phyloP scores from a whole-genome alignment of 2,797 vertebrate genomes.

The Aselliscus stoliczkanus region DNA sequence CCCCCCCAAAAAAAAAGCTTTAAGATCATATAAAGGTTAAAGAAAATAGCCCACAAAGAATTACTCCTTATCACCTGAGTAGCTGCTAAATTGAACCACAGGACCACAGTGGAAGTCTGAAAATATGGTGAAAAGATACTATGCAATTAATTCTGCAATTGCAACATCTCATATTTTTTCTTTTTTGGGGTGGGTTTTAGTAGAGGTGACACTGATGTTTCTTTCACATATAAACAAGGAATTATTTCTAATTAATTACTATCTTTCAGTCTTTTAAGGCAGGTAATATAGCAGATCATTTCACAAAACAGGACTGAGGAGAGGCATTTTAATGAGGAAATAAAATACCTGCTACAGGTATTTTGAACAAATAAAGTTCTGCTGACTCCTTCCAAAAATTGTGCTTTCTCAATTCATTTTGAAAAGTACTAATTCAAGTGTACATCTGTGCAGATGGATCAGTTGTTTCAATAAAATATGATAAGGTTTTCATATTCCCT shows the following conservation, averaged over 20 bases:
- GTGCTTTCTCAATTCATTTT: constrained; percentile 49
- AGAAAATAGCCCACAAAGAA: constrained; percentile 81
- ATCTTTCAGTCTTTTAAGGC: not conserved
- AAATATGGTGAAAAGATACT: constrained; percentile 68
- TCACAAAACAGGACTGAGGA: constrained; percentile 22
- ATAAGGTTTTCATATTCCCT: constrained; percentile 1
- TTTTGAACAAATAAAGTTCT: constrained; percentile 54
- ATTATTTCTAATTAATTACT: constrained; percentile 18
- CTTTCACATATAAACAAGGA: not conserved
- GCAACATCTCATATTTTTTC: not conserved
- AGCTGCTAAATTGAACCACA: constrained; percentile 64
- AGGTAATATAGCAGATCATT: not conserved
- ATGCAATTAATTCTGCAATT: constrained; percentile 38
- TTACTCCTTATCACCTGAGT: constrained; percentile 81
- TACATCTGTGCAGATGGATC: constrained; percentile 11
- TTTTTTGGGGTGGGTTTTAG: constrained; percentile 3
- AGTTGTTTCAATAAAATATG: constrained; percentile 25
- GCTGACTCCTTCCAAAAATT: constrained; percentile 41
- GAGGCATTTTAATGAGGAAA: constrained; percentile 41
- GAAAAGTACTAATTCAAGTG: constrained; percentile 34
- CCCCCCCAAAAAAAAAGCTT: constrained; percentile 22
- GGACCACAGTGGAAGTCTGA: constrained; percentile 59
- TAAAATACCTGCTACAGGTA: constrained; percentile 30
- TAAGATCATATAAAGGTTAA: constrained; percentile 72
- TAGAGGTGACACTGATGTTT: not conserved